Conservation (phyloP, 2,113 vertebrate species). For the Epinephelus fuscoguttatus region DNA sequence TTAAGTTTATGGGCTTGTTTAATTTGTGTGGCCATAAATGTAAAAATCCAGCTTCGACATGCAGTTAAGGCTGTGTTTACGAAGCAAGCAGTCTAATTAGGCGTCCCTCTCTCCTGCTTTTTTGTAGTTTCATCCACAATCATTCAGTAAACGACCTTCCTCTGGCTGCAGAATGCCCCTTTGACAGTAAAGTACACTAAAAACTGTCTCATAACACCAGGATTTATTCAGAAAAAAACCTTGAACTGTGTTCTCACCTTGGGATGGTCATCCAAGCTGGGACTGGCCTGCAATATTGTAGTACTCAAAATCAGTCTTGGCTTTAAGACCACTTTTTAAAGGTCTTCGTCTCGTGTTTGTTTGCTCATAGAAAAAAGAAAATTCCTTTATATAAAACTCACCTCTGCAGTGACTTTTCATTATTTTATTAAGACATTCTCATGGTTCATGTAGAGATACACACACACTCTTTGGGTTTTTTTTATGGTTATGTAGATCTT, state of each 20-base stretch:
- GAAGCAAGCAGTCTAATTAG: conserved; percentile 20
- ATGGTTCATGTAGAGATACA: too few relatives aligned
- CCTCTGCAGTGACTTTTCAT: too few relatives aligned
- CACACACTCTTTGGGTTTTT: too few relatives aligned
- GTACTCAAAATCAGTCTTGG: too few relatives aligned
- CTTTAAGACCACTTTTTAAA: too few relatives aligned
- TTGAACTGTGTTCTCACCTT: neutral
- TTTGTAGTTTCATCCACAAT: conserved; percentile 2
- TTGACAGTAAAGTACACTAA: neutral
- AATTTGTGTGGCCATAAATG: neutral
- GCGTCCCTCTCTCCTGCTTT: neutral
- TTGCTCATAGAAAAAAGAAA: too few relatives aligned
- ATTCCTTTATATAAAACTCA: too few relatives aligned
- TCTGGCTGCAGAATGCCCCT: neutral
- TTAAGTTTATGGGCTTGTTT: conserved; percentile 1
- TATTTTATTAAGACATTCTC: too few relatives aligned
- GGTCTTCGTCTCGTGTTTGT: too few relatives aligned
- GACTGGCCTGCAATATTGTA: too few relatives aligned
- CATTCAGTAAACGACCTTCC: neutral
- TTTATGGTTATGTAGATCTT: too few relatives aligned
- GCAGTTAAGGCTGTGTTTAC: conserved; percentile 15
- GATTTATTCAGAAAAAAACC: conserved; percentile 1
- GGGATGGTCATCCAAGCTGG: neutral
- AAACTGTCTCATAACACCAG: neutral
- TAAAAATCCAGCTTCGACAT: conserved; percentile 4